Evolutionary conservation across 2,888 invertebrate species (phyloP), one percentile per base, ranked within the genome.

Genomic region (Agrotis segetum): DNA sequence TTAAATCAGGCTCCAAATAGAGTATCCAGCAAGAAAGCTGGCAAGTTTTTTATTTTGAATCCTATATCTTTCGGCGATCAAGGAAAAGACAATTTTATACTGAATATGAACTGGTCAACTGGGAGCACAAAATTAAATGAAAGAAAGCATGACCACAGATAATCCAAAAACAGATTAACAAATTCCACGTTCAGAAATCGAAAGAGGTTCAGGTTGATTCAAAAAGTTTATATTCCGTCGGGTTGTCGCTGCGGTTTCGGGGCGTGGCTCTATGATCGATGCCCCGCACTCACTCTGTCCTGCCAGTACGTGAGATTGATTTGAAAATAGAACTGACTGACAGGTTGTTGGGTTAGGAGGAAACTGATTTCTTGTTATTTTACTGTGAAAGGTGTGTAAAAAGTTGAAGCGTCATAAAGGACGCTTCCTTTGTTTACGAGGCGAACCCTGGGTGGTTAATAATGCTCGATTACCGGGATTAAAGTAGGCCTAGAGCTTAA

Each of bases 251-350:
- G 85, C 88, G 86, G 87, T 85, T 74, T 80, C 87, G 84, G 91
- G 95, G 95, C 95, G 95, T 91, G 95, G 94, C 77, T 62, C 89
- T 67, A 82, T 94, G 95, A 95, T 95, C 93, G 94, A 95, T 95
- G 93, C 89, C 56, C 75, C 65, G 83, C 82, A 77, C 74, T 79
- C 71, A 69, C 67, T 74, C 83, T 83, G 83, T 84, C 85, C 83
- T 85, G 67, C 40, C 65, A 74, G 62, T 64, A 59, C 58, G 17
- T 1, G 68, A 83, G 84, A 84, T 84, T 85, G 85, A 85, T 84
- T 84, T 85, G 71, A 84, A 85, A 83, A 83, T 85, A 85, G 82
- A 84, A 83, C 79, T 73, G 74, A 77, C 67, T 77, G 85, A 85
- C 85, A 79, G 85, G 68, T 81, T 81, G 78, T 81, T 81, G 76